Base-by-base conservation (phyloP, 2,888 invertebrate species). In the Oligia strigilis region DNA sequence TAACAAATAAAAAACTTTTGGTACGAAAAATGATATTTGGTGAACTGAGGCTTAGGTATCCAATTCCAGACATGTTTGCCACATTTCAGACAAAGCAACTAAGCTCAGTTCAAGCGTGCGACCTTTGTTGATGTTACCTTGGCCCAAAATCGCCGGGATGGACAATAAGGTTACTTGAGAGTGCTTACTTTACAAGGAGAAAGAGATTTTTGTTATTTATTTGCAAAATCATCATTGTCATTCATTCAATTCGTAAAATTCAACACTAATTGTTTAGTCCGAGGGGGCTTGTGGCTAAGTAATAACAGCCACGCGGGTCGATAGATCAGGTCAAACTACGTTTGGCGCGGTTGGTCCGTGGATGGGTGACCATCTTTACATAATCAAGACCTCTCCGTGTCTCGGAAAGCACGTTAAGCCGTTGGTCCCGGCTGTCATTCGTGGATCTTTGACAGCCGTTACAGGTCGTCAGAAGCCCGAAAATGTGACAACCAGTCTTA, bases 111-210 rank as follows among this genome's bases (percentile, higher is more conserved):
- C 40, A 65, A 74, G 29, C 60, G 84, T 46, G 17, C 52, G 69
- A 76, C 75, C 75, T 75, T 43, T 29, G 23, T 75, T 64, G 17
- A 43, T 36, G 80, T 72, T 55, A 72, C 83, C 72, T 80, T 83
- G 81, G 19, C 84, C 76, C 46, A 73, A 70, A 72, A 83, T 40
- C 40, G 58, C 9, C 29, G 17, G 46, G 49, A 60, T 65, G 66
- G 14, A 58, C 72, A 65, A 19, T 23, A 66, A 14, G 29, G 23
- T 62, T 79, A 17, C 29, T 70, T 60, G 43, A 52, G 17, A 60
- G 36, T 46, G 14, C n/a, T 49, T 60, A 19, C 23, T 8, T 72
- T 19, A 23, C 52, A 66, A 81, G 23, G 36, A 58, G n/a, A 71
- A 43, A 72, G 49, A 29, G 19, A n/a, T 60, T 11, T n/a, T 60